Base-by-base conservation (phyloP, 2,797 vertebrate species). In the Phyllotis vaccarum region DNA sequence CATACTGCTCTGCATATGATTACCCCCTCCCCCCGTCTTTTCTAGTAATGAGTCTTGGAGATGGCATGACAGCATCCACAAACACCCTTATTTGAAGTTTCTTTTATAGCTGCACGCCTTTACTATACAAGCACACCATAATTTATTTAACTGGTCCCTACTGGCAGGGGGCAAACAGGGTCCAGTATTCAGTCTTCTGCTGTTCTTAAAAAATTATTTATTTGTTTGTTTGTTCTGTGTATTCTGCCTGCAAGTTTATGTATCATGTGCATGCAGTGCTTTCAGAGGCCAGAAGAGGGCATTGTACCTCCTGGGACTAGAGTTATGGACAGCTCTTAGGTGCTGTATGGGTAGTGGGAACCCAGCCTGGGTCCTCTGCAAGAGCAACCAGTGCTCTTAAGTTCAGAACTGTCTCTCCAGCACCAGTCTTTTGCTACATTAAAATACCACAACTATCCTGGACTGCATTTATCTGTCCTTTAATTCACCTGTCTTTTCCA, bases 401-500 rank as follows among this genome's bases (percentile, higher is more conserved):
- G 56, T 29, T 62, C 37, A 31, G 37, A 82, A 37, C 8, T 5
- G 6, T 62, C 24, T 82, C 27, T 43, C 56, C 27, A 31, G 80
- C 2, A 31, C 24, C 43, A 46, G 86, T 56, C 60, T 86, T 95
- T 86, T 31, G 10, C 58, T 62, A 5, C 87, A 54, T 46, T 80
- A 86, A 54, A 43, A 74, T 1, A 10, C 3, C n/a, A 46, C 7
- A 17, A 40, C 43, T 70, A 62, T 60, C 43, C 85, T 52, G 37
- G 90, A 86, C 58, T 46, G 34, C 68, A 31, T n/a, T 54, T 34
- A 31, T 62, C 58, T 56, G 46, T 60, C n/a, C 5, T n/a, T 80
- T 97, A 17, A 97, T n/a, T 34, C 14, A 81, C 74, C 64, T 76
- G 60, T 97, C n/a, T 93, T 72, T 68, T 58, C 97, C 96, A 76